These are phyloP conservation scores for Lepidochitona cinerea DNA, from an alignment of 2,888 invertebrate species.

Conservation along the genomic window DNA sequence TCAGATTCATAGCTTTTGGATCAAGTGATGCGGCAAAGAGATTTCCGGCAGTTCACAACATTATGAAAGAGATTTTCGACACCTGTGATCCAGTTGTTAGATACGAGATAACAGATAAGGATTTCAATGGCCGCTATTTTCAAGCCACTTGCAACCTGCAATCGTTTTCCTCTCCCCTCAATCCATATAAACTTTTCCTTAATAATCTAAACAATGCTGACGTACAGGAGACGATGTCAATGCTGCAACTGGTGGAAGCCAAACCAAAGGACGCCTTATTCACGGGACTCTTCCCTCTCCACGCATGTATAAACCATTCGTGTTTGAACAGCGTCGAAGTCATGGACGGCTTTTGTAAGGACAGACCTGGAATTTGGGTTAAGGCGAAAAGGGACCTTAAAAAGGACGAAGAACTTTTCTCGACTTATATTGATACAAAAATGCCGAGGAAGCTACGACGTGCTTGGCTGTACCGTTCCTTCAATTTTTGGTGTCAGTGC, in stretches of 20 bases:
- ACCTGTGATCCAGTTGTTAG: constrained; percentile 46
- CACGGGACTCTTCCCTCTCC: constrained; percentile 60
- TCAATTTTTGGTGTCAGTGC: constrained; percentile 65
- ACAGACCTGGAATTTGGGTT: constrained; percentile 51
- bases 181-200: constrained; percentile 49
- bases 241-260: constrained; percentile 40
- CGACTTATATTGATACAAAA: constrained; percentile 59
- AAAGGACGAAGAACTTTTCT: constrained; percentile 48
- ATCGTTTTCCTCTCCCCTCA: constrained; percentile 48
- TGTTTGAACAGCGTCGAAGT: constrained; percentile 62
- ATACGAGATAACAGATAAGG: constrained; percentile 52
- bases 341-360: constrained; percentile 44
- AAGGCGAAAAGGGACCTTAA: constrained; percentile 50
- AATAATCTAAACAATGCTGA: constrained; percentile 33
- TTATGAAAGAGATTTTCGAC: constrained; percentile 48
- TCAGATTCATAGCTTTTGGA: constrained; percentile 60
- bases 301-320: constrained; percentile 62
- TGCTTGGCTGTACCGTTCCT: constrained; percentile 61
- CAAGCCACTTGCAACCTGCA: constrained; percentile 64
- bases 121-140: constrained; percentile 59
- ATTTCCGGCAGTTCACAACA: constrained; percentile 44
- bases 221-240: constrained; percentile 30
- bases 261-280: constrained; percentile 47
- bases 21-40: constrained; percentile 40
- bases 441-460: constrained; percentile 55